phyloP scores from a whole-genome alignment of 1,140 invertebrate species.

The Plectrocnemia conspersa region DNA sequence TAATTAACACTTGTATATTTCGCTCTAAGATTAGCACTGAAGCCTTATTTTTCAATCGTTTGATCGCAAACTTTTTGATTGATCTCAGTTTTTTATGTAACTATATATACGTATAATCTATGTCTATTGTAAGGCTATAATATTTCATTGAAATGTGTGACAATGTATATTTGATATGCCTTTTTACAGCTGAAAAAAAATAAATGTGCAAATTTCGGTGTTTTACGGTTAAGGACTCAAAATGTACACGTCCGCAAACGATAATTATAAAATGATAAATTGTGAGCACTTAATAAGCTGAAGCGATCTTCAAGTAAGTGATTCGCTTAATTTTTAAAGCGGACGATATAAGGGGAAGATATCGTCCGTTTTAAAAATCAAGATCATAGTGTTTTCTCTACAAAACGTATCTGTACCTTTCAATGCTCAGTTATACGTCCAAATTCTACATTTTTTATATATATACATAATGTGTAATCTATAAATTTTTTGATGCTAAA shows the following conservation, averaged over 20 bases:
- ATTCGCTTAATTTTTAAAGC: slow-evolving; percentile 24
- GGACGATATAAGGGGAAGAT: slow-evolving; percentile 35
- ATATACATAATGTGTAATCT: too few relatives aligned
- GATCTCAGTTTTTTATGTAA: slow-evolving; percentile 3
- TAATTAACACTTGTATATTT: slow-evolving; percentile 19
- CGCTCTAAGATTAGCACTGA: slow-evolving; percentile 31
- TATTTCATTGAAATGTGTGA: slow-evolving; percentile 6
- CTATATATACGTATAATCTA: neutral
- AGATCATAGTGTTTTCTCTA: slow-evolving; percentile 28
- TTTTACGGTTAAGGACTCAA: slow-evolving; percentile 18
- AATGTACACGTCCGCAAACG: slow-evolving; percentile 32
- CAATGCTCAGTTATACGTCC: slow-evolving; percentile 37
- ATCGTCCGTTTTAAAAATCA: slow-evolving; percentile 32
- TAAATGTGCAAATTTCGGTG: slow-evolving; percentile 20
- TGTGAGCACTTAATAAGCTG: neutral
- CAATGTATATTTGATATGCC: slow-evolving; percentile 23
- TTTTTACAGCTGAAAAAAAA: slow-evolving; percentile 27
- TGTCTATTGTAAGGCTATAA: slow-evolving; percentile 7
- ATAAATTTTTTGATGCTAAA: too few relatives aligned
- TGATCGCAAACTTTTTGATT: slow-evolving; percentile 5
- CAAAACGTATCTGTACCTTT: slow-evolving; percentile 27
- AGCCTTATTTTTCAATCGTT: slow-evolving; percentile 31
- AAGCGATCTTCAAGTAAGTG: slow-evolving; percentile 16
- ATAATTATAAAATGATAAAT: slow-evolving; percentile 9
- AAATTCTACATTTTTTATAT: slow-evolving; percentile 36